Conservation (phyloP, 2,888 invertebrate genomes). For the Oscheius myriophilus region DNA sequence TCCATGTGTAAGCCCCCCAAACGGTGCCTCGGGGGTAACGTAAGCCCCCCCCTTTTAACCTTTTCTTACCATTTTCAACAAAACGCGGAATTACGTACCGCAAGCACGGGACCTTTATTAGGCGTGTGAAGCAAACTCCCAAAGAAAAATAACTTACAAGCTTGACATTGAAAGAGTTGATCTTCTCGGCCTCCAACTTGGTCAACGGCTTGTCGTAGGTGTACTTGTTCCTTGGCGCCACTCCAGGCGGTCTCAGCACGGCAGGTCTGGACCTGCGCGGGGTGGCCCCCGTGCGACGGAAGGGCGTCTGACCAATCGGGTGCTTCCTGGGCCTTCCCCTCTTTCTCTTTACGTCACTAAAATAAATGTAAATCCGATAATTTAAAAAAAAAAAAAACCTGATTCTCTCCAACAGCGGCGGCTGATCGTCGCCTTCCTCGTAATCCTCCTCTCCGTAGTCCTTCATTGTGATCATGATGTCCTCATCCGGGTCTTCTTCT, state of each 20-base stretch:
- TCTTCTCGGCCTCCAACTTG: constrained; percentile 40
- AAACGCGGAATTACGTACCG: no score
- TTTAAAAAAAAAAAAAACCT: neutral
- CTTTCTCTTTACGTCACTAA: constrained; percentile 24
- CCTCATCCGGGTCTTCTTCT: constrained; percentile 11
- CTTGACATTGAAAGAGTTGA: constrained; percentile 42
- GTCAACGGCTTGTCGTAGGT: constrained; percentile 45
- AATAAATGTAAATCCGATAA: constrained; percentile 1
- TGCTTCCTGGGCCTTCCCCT: constrained; percentile 32
- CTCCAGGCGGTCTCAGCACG: constrained; percentile 1
- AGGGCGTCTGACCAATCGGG: constrained; percentile 27
- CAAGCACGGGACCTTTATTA: no score
- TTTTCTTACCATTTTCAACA: no score
- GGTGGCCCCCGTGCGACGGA: constrained; percentile 11
- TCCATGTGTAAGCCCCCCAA: no score
- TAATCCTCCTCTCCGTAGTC: constrained; percentile 7
- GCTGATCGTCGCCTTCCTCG: constrained; percentile 22
- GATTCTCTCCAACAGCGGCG: constrained; percentile 23
- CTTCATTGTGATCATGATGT: constrained; percentile 22
- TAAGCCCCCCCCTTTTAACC: no score
- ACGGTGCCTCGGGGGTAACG: no score
- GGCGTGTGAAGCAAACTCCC: no score
- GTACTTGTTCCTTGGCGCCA: constrained; percentile 28
- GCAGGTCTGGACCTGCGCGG: neutral
- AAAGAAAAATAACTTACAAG: constrained; percentile 30